Base-by-base conservation (phyloP, 2,888 invertebrate genomes). In the Machimus atricapillus region DNA sequence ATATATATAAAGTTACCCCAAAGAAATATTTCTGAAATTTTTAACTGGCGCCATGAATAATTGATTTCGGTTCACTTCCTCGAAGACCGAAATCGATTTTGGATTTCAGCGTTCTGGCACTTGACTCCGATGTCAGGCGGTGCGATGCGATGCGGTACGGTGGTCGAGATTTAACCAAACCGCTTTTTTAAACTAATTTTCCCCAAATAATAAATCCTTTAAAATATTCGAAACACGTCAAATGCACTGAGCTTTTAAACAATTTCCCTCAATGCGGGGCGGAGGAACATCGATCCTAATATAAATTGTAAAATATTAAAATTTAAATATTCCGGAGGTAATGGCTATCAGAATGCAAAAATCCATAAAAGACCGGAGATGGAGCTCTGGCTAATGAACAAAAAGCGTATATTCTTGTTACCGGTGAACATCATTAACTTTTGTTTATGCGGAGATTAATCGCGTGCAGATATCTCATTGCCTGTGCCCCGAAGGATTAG, bases 361-460 rank as follows among this genome's bases (percentile, higher is more conserved):
- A 66, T 27, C 19, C 66, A 12, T 23, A 66, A 40, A 66, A 66
- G 19, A 66, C 66, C 23, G 66, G 66, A 66, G 66, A 66, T 66
- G 66, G 66, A 27, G 23, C 37, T 37, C 34, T 37, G n/a, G 16
- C 37, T 37, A 76, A 76, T 76, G 76, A 76, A 37, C 76, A 76
- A 76, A 34, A 76, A 76, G 76, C 76, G 37, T 76, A 76, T 23
- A 76, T 76, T 37, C 37, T 37, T 76, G 76, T 43, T 43, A 78
- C 40, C 40, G 23, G 78, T 46, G 12, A 40, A 52, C 78, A 85
- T 88, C 85, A 88, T 88, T 88, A 88, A 83, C 87, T 88, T 88
- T 88, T 88, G 87, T 88, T 88, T 88, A 85, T 78, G 52, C 88
- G 85, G 78, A 87, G 76, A 88, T 88, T 87, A 85, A 88, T 88